These are phyloP conservation scores for Glaucidium brasilianum DNA, from an alignment of 2,113 vertebrate genomes.

Conservation along the genomic window DNA sequence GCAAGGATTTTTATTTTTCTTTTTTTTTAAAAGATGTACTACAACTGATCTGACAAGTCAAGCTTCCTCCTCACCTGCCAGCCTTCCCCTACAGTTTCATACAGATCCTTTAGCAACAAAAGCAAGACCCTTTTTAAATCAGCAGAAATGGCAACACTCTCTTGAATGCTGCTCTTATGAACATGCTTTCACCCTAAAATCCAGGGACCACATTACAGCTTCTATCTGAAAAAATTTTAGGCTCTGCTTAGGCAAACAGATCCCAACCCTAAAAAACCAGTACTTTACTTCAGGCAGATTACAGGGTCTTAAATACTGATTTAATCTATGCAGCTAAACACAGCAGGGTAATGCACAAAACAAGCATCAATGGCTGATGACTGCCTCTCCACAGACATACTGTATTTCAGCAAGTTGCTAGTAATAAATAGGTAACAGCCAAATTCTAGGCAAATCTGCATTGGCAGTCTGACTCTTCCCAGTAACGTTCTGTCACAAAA, in stretches of 20 bases:
- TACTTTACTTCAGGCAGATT: background rate
- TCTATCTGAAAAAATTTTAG: background rate
- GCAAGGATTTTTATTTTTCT: background rate
- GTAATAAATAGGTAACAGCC: background rate
- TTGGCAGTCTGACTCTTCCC: background rate
- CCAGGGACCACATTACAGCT: background rate
- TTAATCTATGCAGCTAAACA: background rate
- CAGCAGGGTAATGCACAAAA: background rate
- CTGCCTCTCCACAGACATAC: background rate
- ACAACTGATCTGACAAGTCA: background rate
- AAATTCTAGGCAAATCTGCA: background rate
- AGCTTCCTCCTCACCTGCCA: background rate
- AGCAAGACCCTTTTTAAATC: background rate
- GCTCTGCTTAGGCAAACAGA: background rate
- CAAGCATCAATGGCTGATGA: background rate
- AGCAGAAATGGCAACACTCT: background rate
- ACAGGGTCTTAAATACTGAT: background rate
- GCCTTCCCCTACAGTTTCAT: background rate
- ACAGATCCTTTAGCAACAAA: background rate
- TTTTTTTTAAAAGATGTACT: background rate
- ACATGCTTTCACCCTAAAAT: background rate
- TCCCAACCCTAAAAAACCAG: background rate
- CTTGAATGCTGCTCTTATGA: background rate
- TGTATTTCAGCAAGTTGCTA: background rate
- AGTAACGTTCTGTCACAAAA: background rate